Conservation (phyloP, 2,888 invertebrate genomes). For the Glyphotaelius pellucidus region DNA sequence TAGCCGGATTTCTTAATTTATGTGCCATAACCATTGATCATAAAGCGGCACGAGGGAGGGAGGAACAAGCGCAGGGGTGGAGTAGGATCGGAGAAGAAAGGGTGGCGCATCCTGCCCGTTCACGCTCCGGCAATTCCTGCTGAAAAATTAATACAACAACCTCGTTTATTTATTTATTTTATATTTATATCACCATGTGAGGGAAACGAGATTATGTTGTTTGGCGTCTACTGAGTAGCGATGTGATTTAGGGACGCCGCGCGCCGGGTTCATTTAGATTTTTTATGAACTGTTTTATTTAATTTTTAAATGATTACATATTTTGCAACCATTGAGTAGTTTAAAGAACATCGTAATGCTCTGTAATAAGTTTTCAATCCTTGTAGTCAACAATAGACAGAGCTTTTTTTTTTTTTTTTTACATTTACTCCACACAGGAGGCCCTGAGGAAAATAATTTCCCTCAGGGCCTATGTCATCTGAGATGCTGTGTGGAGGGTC, state of each 20-base stretch:
- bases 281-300: background rate
- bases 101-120: slow-evolving; percentile 53
- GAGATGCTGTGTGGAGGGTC: no score
- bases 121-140: slow-evolving; percentile 61
- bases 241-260: slow-evolving; percentile 18
- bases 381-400: background rate
- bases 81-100: slow-evolving; percentile 19
- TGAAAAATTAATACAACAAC: slow-evolving; percentile 65
- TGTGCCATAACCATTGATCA: slow-evolving; percentile 66
- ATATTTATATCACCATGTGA: slow-evolving; percentile 62
- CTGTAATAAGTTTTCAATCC: background rate
- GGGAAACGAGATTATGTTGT: slow-evolving; percentile 45
- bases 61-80: background rate
- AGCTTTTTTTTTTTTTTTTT: no score
- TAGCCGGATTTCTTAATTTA: slow-evolving; percentile 65
- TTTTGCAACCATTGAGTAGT: background rate
- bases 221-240: slow-evolving; percentile 27
- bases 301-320: background rate
- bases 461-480: no score
- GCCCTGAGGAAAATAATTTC: no score
- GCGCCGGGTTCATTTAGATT: slow-evolving; percentile 17
- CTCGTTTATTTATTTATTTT: slow-evolving; percentile 57
- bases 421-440: no score
- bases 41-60: slow-evolving; percentile 49
- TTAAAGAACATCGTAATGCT: background rate